phyloP scores from a whole-genome alignment of 1,140 invertebrate genomes.

The Drosophila nasuta region DNA sequence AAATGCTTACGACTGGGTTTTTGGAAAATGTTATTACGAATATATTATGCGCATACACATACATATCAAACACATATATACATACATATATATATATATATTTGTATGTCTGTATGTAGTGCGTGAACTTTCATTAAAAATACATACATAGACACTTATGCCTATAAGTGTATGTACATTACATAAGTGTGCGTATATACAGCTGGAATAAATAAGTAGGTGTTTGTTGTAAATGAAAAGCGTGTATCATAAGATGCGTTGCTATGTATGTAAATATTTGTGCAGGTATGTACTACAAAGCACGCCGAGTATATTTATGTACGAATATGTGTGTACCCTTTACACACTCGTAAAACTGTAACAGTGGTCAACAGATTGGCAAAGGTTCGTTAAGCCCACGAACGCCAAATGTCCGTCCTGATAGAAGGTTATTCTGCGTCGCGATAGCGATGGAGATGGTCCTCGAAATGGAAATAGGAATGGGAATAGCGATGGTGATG shows the following conservation, averaged over 20 bases:
- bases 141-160: constrained; percentile 23
- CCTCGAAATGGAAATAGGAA: background rate
- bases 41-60: constrained; percentile 74
- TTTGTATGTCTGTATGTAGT: constrained; percentile 18
- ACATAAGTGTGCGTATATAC: constrained; percentile 12
- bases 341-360: constrained; percentile 43
- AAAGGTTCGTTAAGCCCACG: constrained; percentile 67
- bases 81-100: constrained; percentile 27
- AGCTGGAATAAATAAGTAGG: constrained; percentile 30
- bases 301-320: background rate
- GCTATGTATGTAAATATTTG: constrained; percentile 11
- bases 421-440: constrained; percentile 60
- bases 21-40: constrained; percentile 79
- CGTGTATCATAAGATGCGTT: constrained; percentile 34
- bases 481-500: constrained; percentile 9
- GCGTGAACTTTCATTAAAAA: constrained; percentile 30
- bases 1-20: constrained; percentile 79
- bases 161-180: constrained; percentile 16
- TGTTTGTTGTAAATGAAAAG: constrained; percentile 30
- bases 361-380: constrained; percentile 77
- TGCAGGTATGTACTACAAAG: constrained; percentile 12
- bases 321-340: constrained; percentile 17
- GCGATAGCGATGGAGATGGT: constrained; percentile 7
- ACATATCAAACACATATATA: constrained; percentile 19
- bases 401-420: constrained; percentile 49